Conservation (phyloP, 1,140 invertebrate genomes). For the Drosophila takahashii region DNA sequence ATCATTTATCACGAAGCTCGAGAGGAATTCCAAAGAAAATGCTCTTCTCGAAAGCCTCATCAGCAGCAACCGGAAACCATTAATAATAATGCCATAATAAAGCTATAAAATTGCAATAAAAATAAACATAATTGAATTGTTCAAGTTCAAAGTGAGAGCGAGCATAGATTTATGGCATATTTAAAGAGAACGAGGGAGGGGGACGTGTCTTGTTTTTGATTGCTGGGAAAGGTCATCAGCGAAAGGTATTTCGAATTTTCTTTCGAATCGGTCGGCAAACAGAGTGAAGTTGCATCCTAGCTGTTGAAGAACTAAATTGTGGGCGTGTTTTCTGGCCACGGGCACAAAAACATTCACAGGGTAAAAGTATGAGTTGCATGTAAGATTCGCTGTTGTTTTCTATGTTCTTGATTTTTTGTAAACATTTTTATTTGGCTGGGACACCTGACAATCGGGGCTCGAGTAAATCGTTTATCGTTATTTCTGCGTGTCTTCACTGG, state of each 20-base stretch:
- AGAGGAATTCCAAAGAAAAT: conserved; percentile 24
- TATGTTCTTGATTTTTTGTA: conserved; percentile 6
- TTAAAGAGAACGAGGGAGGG: conserved; percentile 22
- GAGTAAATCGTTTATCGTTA: conserved; percentile 34
- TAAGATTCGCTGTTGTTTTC: conserved; percentile 9
- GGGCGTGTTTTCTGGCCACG: conserved; percentile 18
- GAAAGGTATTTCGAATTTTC: conserved; percentile 1
- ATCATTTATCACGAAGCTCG: conserved; percentile 32
- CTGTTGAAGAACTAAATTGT: conserved; percentile 22
- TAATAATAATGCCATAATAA: conserved; percentile 49
- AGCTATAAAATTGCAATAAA: conserved; percentile 57
- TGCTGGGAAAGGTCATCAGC: conserved; percentile 33
- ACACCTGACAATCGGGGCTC: conserved; percentile 26
- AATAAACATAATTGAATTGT: conserved; percentile 47
- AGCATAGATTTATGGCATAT: conserved; percentile 42
- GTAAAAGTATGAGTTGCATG: conserved; percentile 20
- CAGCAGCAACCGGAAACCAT: conserved; percentile 51
- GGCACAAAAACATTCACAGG: conserved; percentile 47
- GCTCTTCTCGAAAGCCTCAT: conserved; percentile 25
- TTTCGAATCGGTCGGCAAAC: conserved; percentile 14
- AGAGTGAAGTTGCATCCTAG: conserved; percentile 32
- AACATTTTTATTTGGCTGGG: conserved; percentile 8
- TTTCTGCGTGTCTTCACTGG: conserved; percentile 42
- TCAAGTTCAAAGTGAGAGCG: conserved; percentile 49
- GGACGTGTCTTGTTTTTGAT: conserved; percentile 31